Evolutionary conservation across 2,888 invertebrate species (phyloP).

Genomic region (Boloria selene): DNA sequence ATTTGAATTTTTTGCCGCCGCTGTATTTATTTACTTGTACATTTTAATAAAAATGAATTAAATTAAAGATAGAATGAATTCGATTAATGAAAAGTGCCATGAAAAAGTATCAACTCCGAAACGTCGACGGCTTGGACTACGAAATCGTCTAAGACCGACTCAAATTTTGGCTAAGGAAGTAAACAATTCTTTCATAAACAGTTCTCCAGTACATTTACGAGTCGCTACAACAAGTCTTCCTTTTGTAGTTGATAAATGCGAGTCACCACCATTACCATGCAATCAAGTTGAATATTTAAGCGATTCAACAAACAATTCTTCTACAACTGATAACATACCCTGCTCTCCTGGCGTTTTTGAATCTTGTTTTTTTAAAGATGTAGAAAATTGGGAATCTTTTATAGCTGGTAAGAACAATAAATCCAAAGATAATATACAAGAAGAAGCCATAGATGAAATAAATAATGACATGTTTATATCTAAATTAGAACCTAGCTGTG

Average conservation of each 20-base stretch:
- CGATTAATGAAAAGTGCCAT: constrained; percentile 1
- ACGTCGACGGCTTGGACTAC: constrained; percentile 61
- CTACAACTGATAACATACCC: constrained; percentile 52
- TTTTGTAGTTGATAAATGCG: constrained; percentile 49
- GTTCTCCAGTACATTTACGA: constrained; percentile 51
- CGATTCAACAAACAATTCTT: constrained; percentile 58
- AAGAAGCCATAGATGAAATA: constrained; percentile 31
- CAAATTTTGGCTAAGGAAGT: constrained; percentile 29
- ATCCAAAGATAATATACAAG: constrained; percentile 41
- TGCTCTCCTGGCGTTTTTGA: constrained; percentile 57
- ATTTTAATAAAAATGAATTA: background rate
- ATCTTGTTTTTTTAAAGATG: constrained; percentile 46
- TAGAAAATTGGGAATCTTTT: constrained; percentile 58
- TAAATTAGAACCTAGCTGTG: constrained; percentile 46
- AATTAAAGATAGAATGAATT: constrained; percentile 26
- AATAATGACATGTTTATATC: constrained; percentile 64
- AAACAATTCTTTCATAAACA: constrained; percentile 29
- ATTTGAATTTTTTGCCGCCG: too few species aligned
- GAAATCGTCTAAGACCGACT: constrained; percentile 36
- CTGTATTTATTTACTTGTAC: background rate
- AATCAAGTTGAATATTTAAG: constrained; percentile 72
- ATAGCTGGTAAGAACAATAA: constrained; percentile 44
- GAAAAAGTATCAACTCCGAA: constrained; percentile 61
- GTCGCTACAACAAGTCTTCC: constrained; percentile 26
- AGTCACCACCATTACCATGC: constrained; percentile 70